A percentile compares a stretch with the other conserved stretches of the same genome.
phyloP scores from a whole-genome alignment of 2,797 vertebrate genomes.

The Argyrosomus regius region DNA sequence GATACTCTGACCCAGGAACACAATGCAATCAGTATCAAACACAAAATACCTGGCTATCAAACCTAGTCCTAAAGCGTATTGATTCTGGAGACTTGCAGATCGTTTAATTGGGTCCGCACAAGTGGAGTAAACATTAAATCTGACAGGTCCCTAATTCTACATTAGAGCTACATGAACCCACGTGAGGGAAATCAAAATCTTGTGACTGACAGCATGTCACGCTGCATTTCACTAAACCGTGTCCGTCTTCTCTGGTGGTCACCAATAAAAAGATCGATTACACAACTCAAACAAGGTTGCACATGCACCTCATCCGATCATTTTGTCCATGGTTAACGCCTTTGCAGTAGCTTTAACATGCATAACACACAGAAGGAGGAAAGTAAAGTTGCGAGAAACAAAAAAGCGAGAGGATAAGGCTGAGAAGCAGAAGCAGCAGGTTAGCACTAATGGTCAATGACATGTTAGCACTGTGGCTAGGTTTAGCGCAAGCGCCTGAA shows the following conservation, averaged over 20 bases:
- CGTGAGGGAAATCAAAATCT: background rate
- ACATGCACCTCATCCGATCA: background rate
- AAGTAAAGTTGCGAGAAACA: conserved; percentile 56
- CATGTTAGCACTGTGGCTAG: conserved; percentile 75
- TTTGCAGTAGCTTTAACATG: conserved; percentile 1
- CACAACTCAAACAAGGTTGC: background rate
- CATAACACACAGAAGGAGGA: conserved; percentile 4
- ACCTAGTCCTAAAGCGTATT: background rate
- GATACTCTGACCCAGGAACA: background rate
- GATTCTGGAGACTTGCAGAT: background rate
- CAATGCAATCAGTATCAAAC: background rate
- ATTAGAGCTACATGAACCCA: background rate
- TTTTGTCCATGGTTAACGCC: background rate
- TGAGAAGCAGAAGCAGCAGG: conserved; percentile 72
- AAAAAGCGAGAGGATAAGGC: conserved; percentile 46
- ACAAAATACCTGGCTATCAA: background rate
- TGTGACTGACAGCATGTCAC: background rate
- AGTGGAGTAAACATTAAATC: background rate
- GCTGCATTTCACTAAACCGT: background rate
- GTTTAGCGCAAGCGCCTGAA: conserved; percentile 65
- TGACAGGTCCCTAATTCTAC: background rate
- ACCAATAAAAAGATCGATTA: background rate
- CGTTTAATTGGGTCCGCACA: background rate
- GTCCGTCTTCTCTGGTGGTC: background rate
- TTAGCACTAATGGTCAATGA: conserved; percentile 86